Evolutionary conservation across 2,888 invertebrate genomes (phyloP).

Genomic region (Agrilus cyanescens): DNA sequence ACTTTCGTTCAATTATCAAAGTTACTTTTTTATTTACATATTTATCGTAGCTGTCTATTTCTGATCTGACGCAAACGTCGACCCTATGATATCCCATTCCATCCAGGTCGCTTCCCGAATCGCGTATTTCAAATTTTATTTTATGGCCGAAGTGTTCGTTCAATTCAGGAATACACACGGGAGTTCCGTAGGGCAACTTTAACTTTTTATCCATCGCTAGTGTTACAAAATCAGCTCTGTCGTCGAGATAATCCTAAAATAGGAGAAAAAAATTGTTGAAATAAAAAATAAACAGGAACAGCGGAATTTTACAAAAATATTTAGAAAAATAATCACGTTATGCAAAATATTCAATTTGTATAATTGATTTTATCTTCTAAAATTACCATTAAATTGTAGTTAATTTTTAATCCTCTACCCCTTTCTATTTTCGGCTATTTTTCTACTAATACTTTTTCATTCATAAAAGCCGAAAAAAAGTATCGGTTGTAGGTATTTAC

Average conservation of each 20-base stretch:
- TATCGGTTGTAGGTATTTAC: too few species aligned
- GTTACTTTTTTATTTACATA: constrained; percentile 38
- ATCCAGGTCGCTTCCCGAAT: constrained; percentile 32
- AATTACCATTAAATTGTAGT: constrained; percentile 1
- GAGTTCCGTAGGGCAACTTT: constrained; percentile 35
- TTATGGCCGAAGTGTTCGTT: constrained; percentile 38
- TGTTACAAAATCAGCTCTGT: constrained; percentile 37
- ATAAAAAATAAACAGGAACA: not conserved
- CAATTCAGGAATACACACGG: constrained; percentile 39
- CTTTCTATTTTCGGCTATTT: too few species aligned
- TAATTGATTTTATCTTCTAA: too few species aligned
- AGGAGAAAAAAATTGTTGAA: not conserved
- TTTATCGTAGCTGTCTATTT: constrained; percentile 40
- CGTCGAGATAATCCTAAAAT: constrained; percentile 39
- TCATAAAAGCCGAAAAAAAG: too few species aligned
- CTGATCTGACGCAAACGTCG: constrained; percentile 41
- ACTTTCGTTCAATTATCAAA: constrained; percentile 25
- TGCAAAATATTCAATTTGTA: too few species aligned
- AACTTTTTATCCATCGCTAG: constrained; percentile 37
- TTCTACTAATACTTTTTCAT: too few species aligned
- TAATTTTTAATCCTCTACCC: too few species aligned
- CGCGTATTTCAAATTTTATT: constrained; percentile 37
- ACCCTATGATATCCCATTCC: constrained; percentile 33
- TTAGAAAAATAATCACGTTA: not conserved
- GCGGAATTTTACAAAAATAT: not conserved